A percentile compares a stretch with the other conserved stretches of the same genome.
Conservation (phyloP, 2,113 vertebrate genomes). For the Meleagris gallopavo region DNA sequence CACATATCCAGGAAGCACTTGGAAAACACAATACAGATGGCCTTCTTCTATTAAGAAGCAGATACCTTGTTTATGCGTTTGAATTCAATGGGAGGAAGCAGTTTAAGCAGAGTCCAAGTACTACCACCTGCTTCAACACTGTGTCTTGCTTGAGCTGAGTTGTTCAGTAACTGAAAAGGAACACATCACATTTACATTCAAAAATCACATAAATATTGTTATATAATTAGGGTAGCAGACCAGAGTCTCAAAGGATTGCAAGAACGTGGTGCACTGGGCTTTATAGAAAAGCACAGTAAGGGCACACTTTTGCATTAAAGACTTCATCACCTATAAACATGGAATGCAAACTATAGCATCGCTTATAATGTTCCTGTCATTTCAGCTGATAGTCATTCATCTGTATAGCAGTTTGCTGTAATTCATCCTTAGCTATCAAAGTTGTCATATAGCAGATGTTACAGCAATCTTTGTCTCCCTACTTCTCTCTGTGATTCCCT, state of each 20-base stretch:
- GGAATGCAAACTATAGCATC: background rate
- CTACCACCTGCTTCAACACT: slow-evolving; percentile 51
- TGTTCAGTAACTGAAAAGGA: slow-evolving; percentile 70
- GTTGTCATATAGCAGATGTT: background rate
- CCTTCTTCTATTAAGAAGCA: background rate
- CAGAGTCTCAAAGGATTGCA: background rate
- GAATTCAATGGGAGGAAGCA: slow-evolving; percentile 55
- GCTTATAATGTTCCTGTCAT: background rate
- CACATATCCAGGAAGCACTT: background rate
- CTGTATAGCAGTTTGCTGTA: background rate
- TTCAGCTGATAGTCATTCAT: background rate
- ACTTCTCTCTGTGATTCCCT: background rate
- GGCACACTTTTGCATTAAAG: background rate
- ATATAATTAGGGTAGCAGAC: background rate
- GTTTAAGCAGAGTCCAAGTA: background rate
- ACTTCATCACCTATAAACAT: background rate
- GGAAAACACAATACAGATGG: background rate
- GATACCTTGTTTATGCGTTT: slow-evolving; percentile 73
- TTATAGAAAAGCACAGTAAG: background rate
- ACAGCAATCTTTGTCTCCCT: background rate
- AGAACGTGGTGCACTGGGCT: background rate
- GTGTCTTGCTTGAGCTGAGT: slow-evolving; percentile 35
- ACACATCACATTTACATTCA: slow-evolving; percentile 1
- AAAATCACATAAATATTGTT: background rate
- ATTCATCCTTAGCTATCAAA: background rate